A percentile compares a stretch with the other conserved stretches of the same genome.
Conservation (phyloP, 2,797 vertebrate species). For the Lemur catta region DNA sequence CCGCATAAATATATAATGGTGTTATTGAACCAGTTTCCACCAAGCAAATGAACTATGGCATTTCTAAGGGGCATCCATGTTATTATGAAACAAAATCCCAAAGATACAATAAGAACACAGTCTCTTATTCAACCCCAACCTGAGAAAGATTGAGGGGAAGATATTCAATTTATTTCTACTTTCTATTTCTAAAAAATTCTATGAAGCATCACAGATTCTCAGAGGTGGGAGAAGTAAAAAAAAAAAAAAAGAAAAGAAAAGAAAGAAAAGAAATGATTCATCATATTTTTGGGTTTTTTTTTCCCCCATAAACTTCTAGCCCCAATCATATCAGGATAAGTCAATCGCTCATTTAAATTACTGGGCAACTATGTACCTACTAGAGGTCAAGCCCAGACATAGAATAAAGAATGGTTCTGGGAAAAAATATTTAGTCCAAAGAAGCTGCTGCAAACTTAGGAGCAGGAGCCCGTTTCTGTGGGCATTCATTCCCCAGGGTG, state of each 20-base stretch:
- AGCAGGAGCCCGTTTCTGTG: too few relatives aligned
- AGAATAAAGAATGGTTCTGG: not conserved
- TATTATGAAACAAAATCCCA: not conserved
- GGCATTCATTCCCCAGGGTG: accelerated
- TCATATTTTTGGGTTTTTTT: not conserved
- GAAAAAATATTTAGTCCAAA: not conserved
- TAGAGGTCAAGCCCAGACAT: not conserved
- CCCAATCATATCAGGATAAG: not conserved
- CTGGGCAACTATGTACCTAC: not conserved
- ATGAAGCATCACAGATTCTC: not conserved
- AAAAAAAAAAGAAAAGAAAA: not conserved
- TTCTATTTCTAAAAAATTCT: not conserved
- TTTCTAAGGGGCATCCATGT: not conserved
- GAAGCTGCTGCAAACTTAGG: not conserved
- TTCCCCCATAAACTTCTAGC: not conserved
- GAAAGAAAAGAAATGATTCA: not conserved
- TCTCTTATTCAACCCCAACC: not conserved
- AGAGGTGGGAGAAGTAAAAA: not conserved
- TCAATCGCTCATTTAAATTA: not conserved
- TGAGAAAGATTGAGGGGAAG: not conserved
- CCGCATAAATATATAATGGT: conserved; percentile 58
- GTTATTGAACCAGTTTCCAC: conserved; percentile 22
- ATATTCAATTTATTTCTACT: not conserved
- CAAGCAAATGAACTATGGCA: not conserved
- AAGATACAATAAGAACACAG: not conserved